Evolutionary conservation across 2,797 vertebrate species (phyloP).

Genomic region (Arctocebus calabarensis): DNA sequence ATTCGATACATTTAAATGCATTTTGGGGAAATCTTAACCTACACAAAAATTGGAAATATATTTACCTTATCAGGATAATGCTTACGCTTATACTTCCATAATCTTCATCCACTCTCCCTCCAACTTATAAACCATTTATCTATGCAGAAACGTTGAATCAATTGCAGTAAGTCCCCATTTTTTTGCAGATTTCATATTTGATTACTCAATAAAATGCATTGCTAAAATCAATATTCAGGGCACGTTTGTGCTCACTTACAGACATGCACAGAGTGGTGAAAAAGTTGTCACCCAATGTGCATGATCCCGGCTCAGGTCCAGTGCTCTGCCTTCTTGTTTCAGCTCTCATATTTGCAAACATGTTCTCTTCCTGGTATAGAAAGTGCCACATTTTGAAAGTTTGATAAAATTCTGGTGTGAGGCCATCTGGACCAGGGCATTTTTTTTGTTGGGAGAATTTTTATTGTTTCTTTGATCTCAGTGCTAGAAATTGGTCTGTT

Average conservation of each 20-base stretch:
- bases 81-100: slow-evolving; percentile 7
- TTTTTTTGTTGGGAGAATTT: too few relatives aligned
- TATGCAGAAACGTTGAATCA: slow-evolving; percentile 5
- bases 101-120: neutral
- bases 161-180: neutral
- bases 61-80: neutral
- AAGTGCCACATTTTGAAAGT: neutral
- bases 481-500: too few relatives aligned
- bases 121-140: neutral
- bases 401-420: too few relatives aligned
- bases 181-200: slow-evolving; percentile 1
- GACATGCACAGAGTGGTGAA: neutral
- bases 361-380: neutral
- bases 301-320: neutral
- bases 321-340: neutral
- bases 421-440: too few relatives aligned
- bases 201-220: slow-evolving; percentile 1
- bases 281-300: neutral
- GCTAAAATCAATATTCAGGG: neutral
- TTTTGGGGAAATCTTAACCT: neutral
- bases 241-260: neutral
- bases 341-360: neutral
- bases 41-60: neutral
- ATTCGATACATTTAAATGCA: neutral
- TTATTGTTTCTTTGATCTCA: too few relatives aligned